phyloP scores from a whole-genome alignment of 2,113 vertebrate species.

The Corythoichthys intestinalis region DNA sequence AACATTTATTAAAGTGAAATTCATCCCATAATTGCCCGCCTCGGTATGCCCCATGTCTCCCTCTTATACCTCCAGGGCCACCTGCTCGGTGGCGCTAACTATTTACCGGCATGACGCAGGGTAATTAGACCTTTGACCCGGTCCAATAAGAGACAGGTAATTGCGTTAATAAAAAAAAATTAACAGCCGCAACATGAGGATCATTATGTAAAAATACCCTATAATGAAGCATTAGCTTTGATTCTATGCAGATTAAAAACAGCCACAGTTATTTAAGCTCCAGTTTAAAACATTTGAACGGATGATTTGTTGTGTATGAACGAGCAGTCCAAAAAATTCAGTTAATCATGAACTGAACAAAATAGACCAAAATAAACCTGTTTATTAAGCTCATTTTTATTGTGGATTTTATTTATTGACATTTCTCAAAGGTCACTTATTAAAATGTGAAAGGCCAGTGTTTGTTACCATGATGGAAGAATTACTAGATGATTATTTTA shows the following conservation, averaged over 20 bases:
- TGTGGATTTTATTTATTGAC: not conserved
- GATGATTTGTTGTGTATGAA: slow-evolving; percentile 6
- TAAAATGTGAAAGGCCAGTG: not conserved
- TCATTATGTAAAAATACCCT: slow-evolving; percentile 79
- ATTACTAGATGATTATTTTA: not conserved
- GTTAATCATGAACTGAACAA: not conserved
- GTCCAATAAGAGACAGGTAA: slow-evolving; percentile 73
- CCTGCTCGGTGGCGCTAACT: slow-evolving; percentile 79
- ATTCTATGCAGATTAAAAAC: slow-evolving; percentile 82
- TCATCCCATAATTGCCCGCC: slow-evolving; percentile 88
- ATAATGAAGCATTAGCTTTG: slow-evolving; percentile 80
- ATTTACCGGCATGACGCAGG: slow-evolving; percentile 76
- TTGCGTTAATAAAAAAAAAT: slow-evolving; percentile 79
- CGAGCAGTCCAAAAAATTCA: not conserved
- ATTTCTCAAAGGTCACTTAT: not conserved
- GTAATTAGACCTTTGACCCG: slow-evolving; percentile 77
- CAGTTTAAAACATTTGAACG: slow-evolving; percentile 46
- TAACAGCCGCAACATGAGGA: slow-evolving; percentile 73
- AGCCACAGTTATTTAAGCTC: slow-evolving; percentile 72
- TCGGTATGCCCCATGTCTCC: slow-evolving; percentile 80
- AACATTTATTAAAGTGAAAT: slow-evolving; percentile 97
- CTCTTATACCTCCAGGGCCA: slow-evolving; percentile 83
- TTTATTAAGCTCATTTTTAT: not conserved
- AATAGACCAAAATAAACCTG: not conserved
- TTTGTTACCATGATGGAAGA: not conserved